phyloP scores from a whole-genome alignment of 2,113 vertebrate species.

The Alexandromys fortis region DNA sequence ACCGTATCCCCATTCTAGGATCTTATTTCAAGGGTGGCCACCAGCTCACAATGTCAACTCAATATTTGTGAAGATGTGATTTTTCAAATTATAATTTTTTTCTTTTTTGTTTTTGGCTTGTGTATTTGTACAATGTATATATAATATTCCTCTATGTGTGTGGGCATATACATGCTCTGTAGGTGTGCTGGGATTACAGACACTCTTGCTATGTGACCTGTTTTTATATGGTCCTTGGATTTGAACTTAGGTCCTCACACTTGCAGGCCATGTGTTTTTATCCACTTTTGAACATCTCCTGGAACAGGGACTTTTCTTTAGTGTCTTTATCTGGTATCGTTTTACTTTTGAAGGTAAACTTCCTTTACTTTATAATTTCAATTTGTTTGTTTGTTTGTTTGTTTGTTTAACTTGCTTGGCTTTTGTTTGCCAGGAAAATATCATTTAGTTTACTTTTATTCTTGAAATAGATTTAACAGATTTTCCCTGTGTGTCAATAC shows the following conservation, averaged over 20 bases:
- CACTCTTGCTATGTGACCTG: no score
- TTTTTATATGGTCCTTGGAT: not conserved
- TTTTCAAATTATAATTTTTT: slow-evolving; percentile 55
- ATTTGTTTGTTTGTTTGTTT: no score
- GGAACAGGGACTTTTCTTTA: not conserved
- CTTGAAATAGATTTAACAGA: slow-evolving; percentile 36
- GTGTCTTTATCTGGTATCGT: not conserved
- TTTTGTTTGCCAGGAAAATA: slow-evolving; percentile 9
- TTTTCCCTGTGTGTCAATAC: not conserved
- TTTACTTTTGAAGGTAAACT: slow-evolving; percentile 19
- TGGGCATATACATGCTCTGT: not conserved
- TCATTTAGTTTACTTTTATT: slow-evolving; percentile 23
- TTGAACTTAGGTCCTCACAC: no score
- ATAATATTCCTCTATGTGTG: not conserved
- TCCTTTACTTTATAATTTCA: not conserved
- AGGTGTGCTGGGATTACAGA: not conserved
- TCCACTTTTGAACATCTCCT: not conserved
- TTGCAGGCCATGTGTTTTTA: not conserved
- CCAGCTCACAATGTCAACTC: slow-evolving; percentile 56
- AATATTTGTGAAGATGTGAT: slow-evolving; percentile 64
- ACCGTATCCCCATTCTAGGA: slow-evolving; percentile 55
- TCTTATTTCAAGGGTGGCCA: slow-evolving; percentile 53
- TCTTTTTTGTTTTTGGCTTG: not conserved
- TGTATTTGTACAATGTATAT: not conserved
- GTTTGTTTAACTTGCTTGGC: not conserved